These are phyloP conservation scores for Oceanodroma tethys DNA, from an alignment of 2,113 vertebrate species.

Conservation along the genomic window DNA sequence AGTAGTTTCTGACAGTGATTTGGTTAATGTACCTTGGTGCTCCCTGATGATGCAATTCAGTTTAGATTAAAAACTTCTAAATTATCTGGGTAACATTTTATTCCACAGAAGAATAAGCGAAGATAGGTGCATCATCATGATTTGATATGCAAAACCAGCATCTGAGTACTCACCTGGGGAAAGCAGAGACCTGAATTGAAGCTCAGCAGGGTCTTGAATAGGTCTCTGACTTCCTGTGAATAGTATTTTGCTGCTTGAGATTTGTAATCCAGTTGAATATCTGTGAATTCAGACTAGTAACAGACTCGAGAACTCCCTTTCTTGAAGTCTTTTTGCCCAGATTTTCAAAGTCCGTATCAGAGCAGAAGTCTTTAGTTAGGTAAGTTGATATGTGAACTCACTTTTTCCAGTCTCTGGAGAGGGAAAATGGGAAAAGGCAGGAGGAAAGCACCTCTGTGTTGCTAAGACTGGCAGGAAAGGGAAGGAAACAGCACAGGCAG, in stretches of 20 bases:
- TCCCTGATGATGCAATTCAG: neutral
- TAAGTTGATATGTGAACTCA: neutral
- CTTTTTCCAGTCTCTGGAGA: neutral
- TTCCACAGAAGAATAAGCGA: neutral
- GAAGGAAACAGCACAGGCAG: neutral
- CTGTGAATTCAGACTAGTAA: neutral
- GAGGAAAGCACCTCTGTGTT: neutral
- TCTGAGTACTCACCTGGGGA: neutral
- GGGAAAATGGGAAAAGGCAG: neutral
- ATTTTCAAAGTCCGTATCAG: neutral
- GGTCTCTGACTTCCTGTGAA: neutral
- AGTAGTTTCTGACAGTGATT: neutral
- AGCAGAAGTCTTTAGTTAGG: neutral
- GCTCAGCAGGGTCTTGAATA: neutral
- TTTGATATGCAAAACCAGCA: neutral
- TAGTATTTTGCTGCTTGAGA: neutral
- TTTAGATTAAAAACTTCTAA: neutral
- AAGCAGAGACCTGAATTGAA: neutral
- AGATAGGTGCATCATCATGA: neutral
- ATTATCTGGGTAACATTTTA: neutral
- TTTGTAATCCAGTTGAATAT: neutral
- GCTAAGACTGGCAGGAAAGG: neutral
- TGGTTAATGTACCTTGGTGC: neutral
- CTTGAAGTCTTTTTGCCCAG: neutral
- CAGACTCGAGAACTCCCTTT: neutral